Evolutionary conservation across 2,797 vertebrate species (phyloP).

Genomic region (Enteromius anoplus): DNA sequence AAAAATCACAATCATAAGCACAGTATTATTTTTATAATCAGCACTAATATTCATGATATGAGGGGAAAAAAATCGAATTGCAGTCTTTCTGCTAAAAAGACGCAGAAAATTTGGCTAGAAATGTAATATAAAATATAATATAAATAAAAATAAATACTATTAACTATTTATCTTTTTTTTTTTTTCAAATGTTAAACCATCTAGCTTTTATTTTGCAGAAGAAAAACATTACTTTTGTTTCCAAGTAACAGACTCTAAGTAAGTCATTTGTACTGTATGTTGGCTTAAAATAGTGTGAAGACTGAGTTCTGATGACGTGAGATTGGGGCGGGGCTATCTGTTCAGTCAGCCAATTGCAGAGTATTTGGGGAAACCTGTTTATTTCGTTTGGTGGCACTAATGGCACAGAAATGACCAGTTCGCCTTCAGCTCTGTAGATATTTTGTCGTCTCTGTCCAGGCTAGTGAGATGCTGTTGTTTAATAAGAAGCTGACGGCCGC

Average conservation of each 20-base stretch:
- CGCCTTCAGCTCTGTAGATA: neutral
- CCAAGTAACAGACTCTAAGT: neutral
- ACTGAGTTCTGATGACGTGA: neutral
- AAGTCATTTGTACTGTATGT: neutral
- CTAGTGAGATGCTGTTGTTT: slow-evolving; percentile 88
- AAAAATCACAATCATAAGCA: neutral
- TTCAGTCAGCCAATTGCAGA: neutral
- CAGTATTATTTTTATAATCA: neutral
- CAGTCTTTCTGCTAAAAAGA: too few species aligned
- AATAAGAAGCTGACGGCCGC: slow-evolving; percentile 87
- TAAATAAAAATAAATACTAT: too few species aligned
- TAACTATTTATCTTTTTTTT: too few species aligned
- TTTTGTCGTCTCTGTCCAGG: slow-evolving; percentile 69
- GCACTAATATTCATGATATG: neutral
- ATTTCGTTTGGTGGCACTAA: neutral
- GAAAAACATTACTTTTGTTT: neutral
- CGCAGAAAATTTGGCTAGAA: too few species aligned
- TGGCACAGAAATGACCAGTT: neutral
- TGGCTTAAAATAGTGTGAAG: too few species aligned
- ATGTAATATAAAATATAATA: too few species aligned
- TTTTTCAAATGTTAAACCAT: neutral
- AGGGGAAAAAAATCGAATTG: too few species aligned
- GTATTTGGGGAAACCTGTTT: neutral
- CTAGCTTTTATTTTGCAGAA: neutral
- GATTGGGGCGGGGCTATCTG: neutral